Percentiles rank a stretch among this genome's conserved stretches.
Evolutionary conservation across 2,797 vertebrate species (phyloP).

Genomic region (Crenichthys baileyi): DNA sequence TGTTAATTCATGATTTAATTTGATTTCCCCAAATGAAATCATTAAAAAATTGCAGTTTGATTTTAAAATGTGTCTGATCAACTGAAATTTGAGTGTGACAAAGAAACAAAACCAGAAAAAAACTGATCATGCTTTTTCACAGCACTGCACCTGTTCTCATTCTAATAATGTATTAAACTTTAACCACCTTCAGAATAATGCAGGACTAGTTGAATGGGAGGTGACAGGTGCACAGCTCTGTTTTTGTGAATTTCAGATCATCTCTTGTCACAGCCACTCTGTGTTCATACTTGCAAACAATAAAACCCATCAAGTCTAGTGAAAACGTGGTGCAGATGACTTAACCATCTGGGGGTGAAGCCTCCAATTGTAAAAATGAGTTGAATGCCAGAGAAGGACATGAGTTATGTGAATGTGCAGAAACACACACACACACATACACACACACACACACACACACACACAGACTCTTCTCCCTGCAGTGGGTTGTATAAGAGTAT

Average conservation of each 20-base stretch:
- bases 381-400: not conserved
- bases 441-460: conserved; percentile 19
- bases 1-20: not conserved
- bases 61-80: not conserved
- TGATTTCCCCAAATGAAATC: no score
- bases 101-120: not conserved
- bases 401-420: conserved; percentile 4
- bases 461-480: conserved; percentile 44
- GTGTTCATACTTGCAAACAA: not conserved
- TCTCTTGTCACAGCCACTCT: not conserved
- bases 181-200: not conserved
- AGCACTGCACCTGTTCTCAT: not conserved
- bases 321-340: not conserved
- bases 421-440: conserved; percentile 21
- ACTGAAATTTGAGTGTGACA: not conserved
- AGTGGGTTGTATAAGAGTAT: conserved; percentile 73
- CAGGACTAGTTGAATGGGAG: not conserved
- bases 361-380: conserved; percentile 3
- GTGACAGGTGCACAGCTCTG: not conserved
- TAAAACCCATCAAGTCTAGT: not conserved
- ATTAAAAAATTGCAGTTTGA: not conserved
- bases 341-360: not conserved
- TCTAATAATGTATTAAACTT: not conserved
- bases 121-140: not conserved
- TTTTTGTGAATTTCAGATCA: not conserved